Conservation (phyloP, 1,140 invertebrate species). For the Pseudomyrmex sp. region DNA sequence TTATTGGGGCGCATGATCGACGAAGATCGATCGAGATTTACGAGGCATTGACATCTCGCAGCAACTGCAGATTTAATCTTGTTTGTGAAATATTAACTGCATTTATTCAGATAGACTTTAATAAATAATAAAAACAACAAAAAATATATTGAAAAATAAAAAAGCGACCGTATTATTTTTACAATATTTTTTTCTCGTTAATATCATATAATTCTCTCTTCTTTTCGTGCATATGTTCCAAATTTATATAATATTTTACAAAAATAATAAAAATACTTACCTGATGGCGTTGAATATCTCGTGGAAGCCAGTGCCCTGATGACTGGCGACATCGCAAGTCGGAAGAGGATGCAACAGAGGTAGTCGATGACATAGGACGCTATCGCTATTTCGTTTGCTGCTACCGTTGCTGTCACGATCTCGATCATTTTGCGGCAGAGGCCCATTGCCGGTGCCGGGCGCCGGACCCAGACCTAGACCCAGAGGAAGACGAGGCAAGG, state of each 20-base stretch:
- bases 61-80: conserved; percentile 15
- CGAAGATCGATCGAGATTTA: conserved; percentile 41
- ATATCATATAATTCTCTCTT: background rate
- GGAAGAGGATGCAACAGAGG: conserved; percentile 85
- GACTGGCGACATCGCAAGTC: conserved; percentile 83
- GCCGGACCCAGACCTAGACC: conserved; percentile 77
- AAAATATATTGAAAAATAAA: conserved; percentile 3
- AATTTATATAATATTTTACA: too few relatives aligned
- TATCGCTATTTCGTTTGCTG: conserved; percentile 86
- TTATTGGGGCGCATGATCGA: conserved; percentile 7
- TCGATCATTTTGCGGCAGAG: conserved; percentile 74
- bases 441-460: conserved; percentile 71
- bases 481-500: conserved; percentile 83
- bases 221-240: background rate
- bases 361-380: conserved; percentile 85
- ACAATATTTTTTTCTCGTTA: background rate
- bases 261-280: conserved; percentile 52
- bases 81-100: conserved; percentile 6
- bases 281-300: conserved; percentile 84
- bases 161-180: background rate
- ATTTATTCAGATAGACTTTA: background rate
- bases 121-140: conserved; percentile 18
- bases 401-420: conserved; percentile 80
- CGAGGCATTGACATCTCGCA: conserved; percentile 11
- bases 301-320: conserved; percentile 84